Conservation (phyloP, 2,113 vertebrate species). For the Microtus pennsylvanicus region DNA sequence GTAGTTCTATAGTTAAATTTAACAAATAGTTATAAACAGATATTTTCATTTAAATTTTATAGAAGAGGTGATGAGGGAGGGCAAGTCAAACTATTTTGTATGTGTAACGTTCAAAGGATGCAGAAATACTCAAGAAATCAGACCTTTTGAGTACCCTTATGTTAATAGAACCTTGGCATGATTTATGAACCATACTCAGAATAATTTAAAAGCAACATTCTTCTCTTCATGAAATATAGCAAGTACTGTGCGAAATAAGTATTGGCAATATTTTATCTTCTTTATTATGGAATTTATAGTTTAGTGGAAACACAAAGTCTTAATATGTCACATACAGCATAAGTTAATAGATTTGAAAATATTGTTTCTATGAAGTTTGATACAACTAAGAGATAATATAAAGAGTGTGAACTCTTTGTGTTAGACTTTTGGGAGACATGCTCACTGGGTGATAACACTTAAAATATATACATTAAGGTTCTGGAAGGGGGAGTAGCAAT, state of each 20-base stretch:
- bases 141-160: background rate
- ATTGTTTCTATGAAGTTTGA: background rate
- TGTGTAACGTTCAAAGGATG: background rate
- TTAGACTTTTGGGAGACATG: background rate
- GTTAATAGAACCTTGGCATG: background rate
- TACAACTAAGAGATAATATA: background rate
- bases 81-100: background rate
- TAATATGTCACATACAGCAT: background rate
- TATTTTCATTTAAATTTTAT: background rate
- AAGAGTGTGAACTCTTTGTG: background rate
- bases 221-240: background rate
- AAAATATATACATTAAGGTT: background rate
- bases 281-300: background rate
- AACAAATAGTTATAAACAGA: background rate
- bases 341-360: background rate
- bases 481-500: background rate
- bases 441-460: background rate
- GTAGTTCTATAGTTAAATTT: background rate
- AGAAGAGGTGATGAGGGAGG: background rate
- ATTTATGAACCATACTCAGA: background rate
- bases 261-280: background rate
- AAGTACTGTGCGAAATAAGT: background rate
- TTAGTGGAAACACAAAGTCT: background rate
- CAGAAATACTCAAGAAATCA: background rate
- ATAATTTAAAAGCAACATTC: background rate